Evolutionary conservation across 2,888 invertebrate species (phyloP), one percentile per base, ranked within the genome.

Genomic region (Thyatira batis): DNA sequence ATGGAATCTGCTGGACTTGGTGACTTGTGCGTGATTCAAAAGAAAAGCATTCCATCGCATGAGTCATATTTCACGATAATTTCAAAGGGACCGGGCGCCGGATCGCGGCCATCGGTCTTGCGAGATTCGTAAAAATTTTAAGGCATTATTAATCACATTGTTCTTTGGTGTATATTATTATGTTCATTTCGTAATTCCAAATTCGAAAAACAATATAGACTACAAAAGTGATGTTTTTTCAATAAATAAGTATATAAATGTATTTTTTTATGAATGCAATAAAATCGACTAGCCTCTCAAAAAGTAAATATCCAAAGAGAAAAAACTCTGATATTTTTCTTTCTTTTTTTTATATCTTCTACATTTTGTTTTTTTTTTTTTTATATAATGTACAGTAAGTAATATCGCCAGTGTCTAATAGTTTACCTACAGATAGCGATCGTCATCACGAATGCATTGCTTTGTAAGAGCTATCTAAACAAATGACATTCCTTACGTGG

Each of bases 31-130:
- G 60, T 84, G 84, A 85, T 76, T 87, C 86, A 87, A 82, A 81
- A 76, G 78, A 72, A 77, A 82, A 76, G 73, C 77, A 86, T 84
- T 81, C 76, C 71, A 60, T 52, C 55, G 57, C 65, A 53, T 88
- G 87, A 87, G 59, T 88, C 87, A 87, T 67, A 71, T 65, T 78
- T 76, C 69, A 76, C 79, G 80, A 80, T 80, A 76, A 70, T 68
- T 72, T 70, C 70, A 64, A 71, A 73, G 71, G 73, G 67, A 60
- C 63, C 61, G 61, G 30, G 33, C 25, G 43, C 48, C 33, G 58
- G 49, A 59, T 45, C 60, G 58, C 66, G 78, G 78, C 78, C 80
- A 76, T 70, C 61, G 73, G 58, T 66, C 33, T 33, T 33, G 68
- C 64, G 60, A 50, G 55, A 57, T 62, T 61, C 67, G 55, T 67